Conservation (phyloP, 2,113 vertebrate genomes). For the Pelusios castaneus region DNA sequence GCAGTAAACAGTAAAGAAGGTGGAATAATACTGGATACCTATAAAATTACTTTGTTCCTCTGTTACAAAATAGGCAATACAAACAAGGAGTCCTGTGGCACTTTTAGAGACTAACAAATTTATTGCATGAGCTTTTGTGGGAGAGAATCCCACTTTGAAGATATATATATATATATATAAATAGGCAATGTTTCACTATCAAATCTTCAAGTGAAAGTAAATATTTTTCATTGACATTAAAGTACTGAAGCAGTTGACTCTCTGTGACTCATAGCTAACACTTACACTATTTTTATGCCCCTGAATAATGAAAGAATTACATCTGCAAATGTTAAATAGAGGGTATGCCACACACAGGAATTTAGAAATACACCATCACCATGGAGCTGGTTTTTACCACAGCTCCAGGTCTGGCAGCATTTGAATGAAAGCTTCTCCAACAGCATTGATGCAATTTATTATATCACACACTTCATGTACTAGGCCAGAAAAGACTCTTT, state of each 20-base stretch:
- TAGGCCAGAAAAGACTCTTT: neutral
- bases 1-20: neutral
- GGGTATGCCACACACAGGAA: neutral
- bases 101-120: no score
- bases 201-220: neutral
- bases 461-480: neutral
- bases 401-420: neutral
- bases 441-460: neutral
- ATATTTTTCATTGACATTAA: neutral
- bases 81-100: no score
- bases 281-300: neutral
- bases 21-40: neutral
- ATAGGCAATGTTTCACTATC: neutral
- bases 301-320: neutral
- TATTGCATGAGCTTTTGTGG: no score
- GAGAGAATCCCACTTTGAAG: no score
- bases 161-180: no score
- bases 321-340: no score
- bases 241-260: neutral
- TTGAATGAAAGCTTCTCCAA: neutral
- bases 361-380: neutral
- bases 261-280: neutral
- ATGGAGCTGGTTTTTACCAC: neutral
- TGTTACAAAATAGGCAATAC: neutral
- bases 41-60: neutral